phyloP scores from a whole-genome alignment of 2,113 vertebrate species.

The Verasper variegatus region DNA sequence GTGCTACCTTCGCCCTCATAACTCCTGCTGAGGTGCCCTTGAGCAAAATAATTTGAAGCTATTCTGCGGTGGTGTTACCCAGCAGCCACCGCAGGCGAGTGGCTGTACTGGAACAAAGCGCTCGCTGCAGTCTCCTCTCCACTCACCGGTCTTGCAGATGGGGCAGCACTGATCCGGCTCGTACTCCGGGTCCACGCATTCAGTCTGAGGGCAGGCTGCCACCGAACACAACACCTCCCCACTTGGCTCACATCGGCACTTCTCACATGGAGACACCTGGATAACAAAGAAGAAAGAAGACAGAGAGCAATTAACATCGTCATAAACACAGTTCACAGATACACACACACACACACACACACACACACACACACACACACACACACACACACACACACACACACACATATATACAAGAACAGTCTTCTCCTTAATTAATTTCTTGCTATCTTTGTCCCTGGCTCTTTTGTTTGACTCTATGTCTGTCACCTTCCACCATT shows the following conservation, averaged over 20 bases:
- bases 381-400: not conserved
- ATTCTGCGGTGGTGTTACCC: slow-evolving; percentile 1
- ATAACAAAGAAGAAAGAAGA: slow-evolving; percentile 61
- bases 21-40: slow-evolving; percentile 55
- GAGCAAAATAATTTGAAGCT: slow-evolving; percentile 38
- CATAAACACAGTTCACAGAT: slow-evolving; percentile 20
- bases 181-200: slow-evolving; percentile 97
- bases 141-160: slow-evolving; percentile 96
- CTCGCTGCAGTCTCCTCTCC: not conserved
- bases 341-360: not conserved
- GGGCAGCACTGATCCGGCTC: slow-evolving; percentile 98
- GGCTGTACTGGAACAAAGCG: not conserved
- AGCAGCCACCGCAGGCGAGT: not conserved
- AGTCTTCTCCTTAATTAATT: slow-evolving; percentile 35
- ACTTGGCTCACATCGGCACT: slow-evolving; percentile 93
- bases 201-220: slow-evolving; percentile 95
- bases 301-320: slow-evolving; percentile 24
- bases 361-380: not conserved
- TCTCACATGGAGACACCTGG: slow-evolving; percentile 95
- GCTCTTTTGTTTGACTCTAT: slow-evolving; percentile 28
- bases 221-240: slow-evolving; percentile 96
- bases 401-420: not conserved
- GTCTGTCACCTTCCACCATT: slow-evolving; percentile 4
- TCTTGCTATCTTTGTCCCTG: slow-evolving; percentile 35
- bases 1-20: slow-evolving; percentile 27